phyloP scores from a whole-genome alignment of 2,113 vertebrate genomes.

The Camelus dromedarius region DNA sequence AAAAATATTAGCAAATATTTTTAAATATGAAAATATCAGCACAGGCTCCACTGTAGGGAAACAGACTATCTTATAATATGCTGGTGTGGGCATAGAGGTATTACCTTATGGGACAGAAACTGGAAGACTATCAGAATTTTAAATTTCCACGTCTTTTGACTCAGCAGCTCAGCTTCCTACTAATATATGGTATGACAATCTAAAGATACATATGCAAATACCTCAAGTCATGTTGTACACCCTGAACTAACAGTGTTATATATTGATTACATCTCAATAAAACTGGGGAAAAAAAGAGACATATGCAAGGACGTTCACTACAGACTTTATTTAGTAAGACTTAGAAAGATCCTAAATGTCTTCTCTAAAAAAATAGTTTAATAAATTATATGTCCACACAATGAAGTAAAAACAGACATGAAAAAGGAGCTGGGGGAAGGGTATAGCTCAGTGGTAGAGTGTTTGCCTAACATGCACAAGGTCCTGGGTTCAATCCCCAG shows the following conservation, averaged over 20 bases:
- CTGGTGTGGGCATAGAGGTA: not conserved
- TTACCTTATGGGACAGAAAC: not conserved
- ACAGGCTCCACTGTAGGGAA: not conserved
- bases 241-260: not conserved
- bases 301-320: not conserved
- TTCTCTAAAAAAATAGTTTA: not conserved
- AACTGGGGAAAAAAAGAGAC: not conserved
- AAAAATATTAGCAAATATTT: not conserved
- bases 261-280: not conserved
- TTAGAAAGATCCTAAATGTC: not conserved
- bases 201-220: not conserved
- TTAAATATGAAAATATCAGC: not conserved
- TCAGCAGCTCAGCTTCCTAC: not conserved
- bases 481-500: no score
- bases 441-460: no score
- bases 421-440: not conserved
- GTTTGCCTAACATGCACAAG: no score
- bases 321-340: constrained; percentile 1
- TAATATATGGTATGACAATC: not conserved
- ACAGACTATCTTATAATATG: not conserved
- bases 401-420: not conserved
- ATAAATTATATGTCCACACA: not conserved
- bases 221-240: not conserved
- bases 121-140: not conserved
- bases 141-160: not conserved